Evolutionary conservation across 2,888 invertebrate species (phyloP).

Genomic region (Ophion obscuratus): DNA sequence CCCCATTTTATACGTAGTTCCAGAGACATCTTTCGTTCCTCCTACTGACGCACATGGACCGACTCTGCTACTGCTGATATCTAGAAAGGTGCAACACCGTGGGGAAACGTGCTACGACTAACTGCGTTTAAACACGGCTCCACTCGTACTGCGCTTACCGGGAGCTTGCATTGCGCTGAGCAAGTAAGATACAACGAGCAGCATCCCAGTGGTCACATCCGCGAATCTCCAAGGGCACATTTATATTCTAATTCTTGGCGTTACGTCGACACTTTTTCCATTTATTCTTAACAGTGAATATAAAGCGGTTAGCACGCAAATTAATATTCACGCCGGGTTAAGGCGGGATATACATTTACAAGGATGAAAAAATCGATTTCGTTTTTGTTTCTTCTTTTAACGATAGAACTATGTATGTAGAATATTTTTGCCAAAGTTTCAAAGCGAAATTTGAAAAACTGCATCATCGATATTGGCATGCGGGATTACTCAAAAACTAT

Average conservation of each 20-base stretch:
- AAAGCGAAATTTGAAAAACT: too few relatives aligned
- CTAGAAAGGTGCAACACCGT: conserved; percentile 64
- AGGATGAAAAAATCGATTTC: too few relatives aligned
- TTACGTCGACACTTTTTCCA: not conserved
- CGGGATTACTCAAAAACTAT: too few relatives aligned
- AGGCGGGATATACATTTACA: too few relatives aligned
- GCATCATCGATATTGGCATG: too few relatives aligned
- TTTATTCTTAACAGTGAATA: not conserved
- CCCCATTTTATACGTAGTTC: conserved; percentile 39
- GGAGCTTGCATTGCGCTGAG: conserved; percentile 28
- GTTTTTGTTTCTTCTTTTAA: too few relatives aligned
- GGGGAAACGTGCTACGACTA: conserved; percentile 42
- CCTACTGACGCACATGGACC: conserved; percentile 43
- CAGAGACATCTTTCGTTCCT: conserved; percentile 24
- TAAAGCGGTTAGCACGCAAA: not conserved
- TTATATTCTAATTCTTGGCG: conserved; percentile 13
- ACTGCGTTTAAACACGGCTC: conserved; percentile 29
- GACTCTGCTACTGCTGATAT: conserved; percentile 72
- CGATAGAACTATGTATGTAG: too few relatives aligned
- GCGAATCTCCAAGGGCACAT: conserved; percentile 6
- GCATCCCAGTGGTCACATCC: conserved; percentile 15
- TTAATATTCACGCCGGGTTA: not conserved
- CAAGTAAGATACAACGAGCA: conserved; percentile 37
- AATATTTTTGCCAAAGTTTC: too few relatives aligned
- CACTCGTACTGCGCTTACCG: conserved; percentile 11